A percentile compares a stretch with the other conserved stretches of the same genome.
phyloP scores from a whole-genome alignment of 1,140 invertebrate species.

The Brachionus rotundiformis region DNA sequence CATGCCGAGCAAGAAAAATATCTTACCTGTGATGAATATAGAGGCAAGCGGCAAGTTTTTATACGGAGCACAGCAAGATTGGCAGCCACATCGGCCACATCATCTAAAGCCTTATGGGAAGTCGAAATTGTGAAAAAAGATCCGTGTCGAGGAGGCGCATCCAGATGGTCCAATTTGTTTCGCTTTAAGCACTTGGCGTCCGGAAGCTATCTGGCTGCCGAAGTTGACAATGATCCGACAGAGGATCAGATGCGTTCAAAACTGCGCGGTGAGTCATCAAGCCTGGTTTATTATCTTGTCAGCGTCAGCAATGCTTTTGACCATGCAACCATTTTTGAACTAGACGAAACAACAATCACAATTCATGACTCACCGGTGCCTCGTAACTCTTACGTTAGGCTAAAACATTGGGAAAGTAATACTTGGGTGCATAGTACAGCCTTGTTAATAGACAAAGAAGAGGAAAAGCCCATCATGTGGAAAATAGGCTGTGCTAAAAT shows the following conservation, averaged over 20 bases:
- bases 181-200: slow-evolving; percentile 98
- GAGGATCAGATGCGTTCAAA: slow-evolving; percentile 70
- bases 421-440: slow-evolving; percentile 96
- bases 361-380: slow-evolving; percentile 85
- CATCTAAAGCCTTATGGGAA: slow-evolving; percentile 98
- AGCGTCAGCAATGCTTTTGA: slow-evolving; percentile 87
- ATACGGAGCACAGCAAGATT: slow-evolving; percentile 74
- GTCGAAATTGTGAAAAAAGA: slow-evolving; percentile 86
- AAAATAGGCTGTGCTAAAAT: slow-evolving; percentile 70
- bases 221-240: slow-evolving; percentile 66
- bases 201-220: slow-evolving; percentile 70
- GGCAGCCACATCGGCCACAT: slow-evolving; percentile 93
- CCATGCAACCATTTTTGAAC: slow-evolving; percentile 86
- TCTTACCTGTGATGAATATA: slow-evolving; percentile 96
- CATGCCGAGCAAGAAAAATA: slow-evolving; percentile 99
- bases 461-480: slow-evolving; percentile 96
- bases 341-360: slow-evolving; percentile 90
- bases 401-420: slow-evolving; percentile 88
- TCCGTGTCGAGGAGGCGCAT: slow-evolving; percentile 92
- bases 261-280: slow-evolving; percentile 67
- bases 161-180: slow-evolving; percentile 96
- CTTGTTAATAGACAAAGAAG: slow-evolving; percentile 90
- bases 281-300: slow-evolving; percentile 79
- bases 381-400: slow-evolving; percentile 89
- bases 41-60: slow-evolving; percentile 71